Base-by-base conservation (phyloP, 2,797 vertebrate species). In the Luscinia megarhynchos region DNA sequence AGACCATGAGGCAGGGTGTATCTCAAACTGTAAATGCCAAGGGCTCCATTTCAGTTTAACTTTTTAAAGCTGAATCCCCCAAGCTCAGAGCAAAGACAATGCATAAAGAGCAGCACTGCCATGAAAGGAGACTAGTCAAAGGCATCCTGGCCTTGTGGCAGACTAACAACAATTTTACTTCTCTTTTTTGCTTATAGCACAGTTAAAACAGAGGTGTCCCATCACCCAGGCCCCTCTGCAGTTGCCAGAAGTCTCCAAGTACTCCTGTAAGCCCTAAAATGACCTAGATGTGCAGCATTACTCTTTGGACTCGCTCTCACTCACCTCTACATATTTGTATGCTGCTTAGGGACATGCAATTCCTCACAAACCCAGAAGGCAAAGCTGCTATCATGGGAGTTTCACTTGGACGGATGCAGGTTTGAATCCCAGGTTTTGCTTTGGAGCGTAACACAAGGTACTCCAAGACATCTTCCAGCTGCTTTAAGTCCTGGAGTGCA, bases 361-460 rank as follows among this genome's bases (percentile, higher is more conserved):
- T 87, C 74, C 51, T 76, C 87, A 76, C 36, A 76, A 55, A 74
- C 64, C 50, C 79, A 83, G 61, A 63, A 6, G 36, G 40, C 36
- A 84, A 69, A 79, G 62, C 34, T 92, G 61, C 73, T 77, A 17
- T 77, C 68, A 68, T 74, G 77, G 80, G 77, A 93, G 50, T 76
- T 94, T 93, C 77, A 53, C 38, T 88, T 94, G 93, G 94, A 95
- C 59, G 77, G 95, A 94, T 76, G 41, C 62, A 73, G 77, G 53
- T 86, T 63, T 90, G 51, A 93, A 82, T 75, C 80, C 93, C 59
- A 79, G 51, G 55, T 87, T 93, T 83, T 92, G n/a, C 82, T 83
- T 87, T 64, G 63, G 75, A 83, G 38, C 0, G 0, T 68, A 87
- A 85, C 14, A 78, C 34, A 70, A 66, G 46, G 54, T 84, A 75